Evolutionary conservation across 1,140 invertebrate genomes (phyloP).

Genomic region (Triops longicaudatus): DNA sequence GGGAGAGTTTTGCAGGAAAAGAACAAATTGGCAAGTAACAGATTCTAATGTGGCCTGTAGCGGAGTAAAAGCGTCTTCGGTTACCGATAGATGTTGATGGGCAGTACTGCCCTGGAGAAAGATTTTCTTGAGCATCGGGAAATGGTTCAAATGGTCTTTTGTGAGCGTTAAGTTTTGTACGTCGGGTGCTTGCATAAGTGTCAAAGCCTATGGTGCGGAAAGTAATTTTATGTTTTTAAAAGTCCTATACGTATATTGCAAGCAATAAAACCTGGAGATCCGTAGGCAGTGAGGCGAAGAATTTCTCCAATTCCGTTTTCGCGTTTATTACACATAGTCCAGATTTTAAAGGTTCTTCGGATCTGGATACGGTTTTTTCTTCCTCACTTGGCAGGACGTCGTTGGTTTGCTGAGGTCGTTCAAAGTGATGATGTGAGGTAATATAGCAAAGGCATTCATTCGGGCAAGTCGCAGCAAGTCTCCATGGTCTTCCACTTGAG

Average conservation of each 20-base stretch:
- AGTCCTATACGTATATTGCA: slow-evolving; percentile 25
- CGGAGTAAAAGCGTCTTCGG: neutral
- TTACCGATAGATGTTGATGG: neutral
- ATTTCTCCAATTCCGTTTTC: slow-evolving; percentile 37
- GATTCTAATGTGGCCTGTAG: neutral
- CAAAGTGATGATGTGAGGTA: neutral
- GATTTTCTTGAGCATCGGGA: slow-evolving; percentile 41
- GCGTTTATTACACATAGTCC: slow-evolving; percentile 32
- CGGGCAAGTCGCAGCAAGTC: neutral
- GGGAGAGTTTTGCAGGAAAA: neutral
- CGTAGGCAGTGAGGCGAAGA: slow-evolving; percentile 44
- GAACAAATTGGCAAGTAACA: neutral
- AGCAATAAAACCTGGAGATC: slow-evolving; percentile 41
- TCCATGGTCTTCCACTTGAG: neutral
- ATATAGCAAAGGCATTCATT: neutral
- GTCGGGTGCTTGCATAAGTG: slow-evolving; percentile 44
- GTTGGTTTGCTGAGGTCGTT: slow-evolving; percentile 4
- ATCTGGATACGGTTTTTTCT: neutral
- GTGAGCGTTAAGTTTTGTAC: slow-evolving; percentile 41
- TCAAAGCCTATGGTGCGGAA: slow-evolving; percentile 41
- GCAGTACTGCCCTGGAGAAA: neutral
- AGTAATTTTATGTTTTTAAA: slow-evolving; percentile 32
- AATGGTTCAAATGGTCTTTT: slow-evolving; percentile 44
- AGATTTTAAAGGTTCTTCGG: neutral
- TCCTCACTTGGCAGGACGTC: neutral